Base-by-base conservation (phyloP, 1,140 invertebrate species). In the Orchesella cincta region DNA sequence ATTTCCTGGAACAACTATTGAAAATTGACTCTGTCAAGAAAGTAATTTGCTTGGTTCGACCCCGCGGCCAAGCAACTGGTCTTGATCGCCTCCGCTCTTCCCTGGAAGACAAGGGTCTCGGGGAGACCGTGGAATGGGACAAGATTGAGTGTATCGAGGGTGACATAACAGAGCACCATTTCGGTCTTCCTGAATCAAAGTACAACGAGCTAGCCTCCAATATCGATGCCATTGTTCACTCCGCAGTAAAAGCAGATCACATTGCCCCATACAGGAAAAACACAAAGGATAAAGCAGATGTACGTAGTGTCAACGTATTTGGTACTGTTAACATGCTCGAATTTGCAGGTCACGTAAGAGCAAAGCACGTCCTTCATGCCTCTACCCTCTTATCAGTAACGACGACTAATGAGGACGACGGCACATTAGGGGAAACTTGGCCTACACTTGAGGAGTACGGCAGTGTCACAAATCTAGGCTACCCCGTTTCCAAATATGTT, bases 401-500 rank as follows among this genome's bases (percentile, higher is more conserved):
- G 0, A 57, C 26, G 23, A n/a, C 5, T 8, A 52, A 51, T 52
- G 0, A n/a, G 0, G 8, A 23, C 0, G 76, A 77, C 31, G 76
- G 70, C 0, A 35, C 31, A 23, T 29, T 77, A 8, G n/a, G 20
- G 1, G 76, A 77, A 39, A 34, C n/a, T 1, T 71, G 67, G 29
- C 76, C 76, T 0, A 46, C 39, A 8, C 26, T 54, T 5, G 51
- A 73, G 14, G 76, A 77, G 26, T 73, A 57, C 1, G 34, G 34
- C 12, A 33, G 20, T 23, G 39, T 72, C 35, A 57, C 70, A 26
- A 18, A 29, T 62, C 73, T 33, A 46, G 76, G 70, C 1, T 78
- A 78, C n/a, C 54, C 76, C 23, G 5, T 74, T 16, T 78, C 76
- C 18, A 78, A 78, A 54, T 74, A 62, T 23, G 57, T 78, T 31